Percentiles rank a stretch among this genome's conserved stretches.
Evolutionary conservation across 2,113 vertebrate species (phyloP).

Genomic region (Macroglossus sobrinus): DNA sequence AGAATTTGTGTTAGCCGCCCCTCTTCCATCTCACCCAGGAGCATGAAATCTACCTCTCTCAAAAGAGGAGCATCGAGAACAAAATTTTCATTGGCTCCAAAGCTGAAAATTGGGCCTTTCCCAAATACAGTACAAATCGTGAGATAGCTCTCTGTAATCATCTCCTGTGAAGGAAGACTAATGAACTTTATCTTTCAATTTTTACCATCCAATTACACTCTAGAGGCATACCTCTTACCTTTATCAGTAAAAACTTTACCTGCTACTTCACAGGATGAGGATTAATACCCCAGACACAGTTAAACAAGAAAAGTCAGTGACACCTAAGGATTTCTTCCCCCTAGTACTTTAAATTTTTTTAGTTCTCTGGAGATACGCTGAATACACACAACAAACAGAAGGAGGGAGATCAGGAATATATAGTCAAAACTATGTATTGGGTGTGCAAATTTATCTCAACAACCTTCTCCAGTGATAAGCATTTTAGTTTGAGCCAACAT

Average conservation of each 20-base stretch:
- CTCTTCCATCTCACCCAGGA: background rate
- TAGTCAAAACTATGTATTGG: background rate
- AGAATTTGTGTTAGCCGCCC: background rate
- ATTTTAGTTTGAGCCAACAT: background rate
- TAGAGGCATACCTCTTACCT: constrained; percentile 56
- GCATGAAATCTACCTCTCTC: background rate
- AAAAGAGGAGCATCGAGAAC: background rate
- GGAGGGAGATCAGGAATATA: background rate
- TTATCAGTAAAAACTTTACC: constrained; percentile 59
- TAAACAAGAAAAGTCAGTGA: background rate
- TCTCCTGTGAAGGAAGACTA: constrained; percentile 58
- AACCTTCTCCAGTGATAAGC: background rate
- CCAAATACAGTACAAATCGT: constrained; percentile 44
- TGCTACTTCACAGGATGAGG: constrained; percentile 27
- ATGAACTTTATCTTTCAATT: constrained; percentile 74
- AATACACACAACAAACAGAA: constrained; percentile 1
- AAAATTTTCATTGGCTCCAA: background rate
- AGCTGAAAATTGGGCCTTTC: constrained; percentile 50
- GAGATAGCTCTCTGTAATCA: constrained; percentile 52
- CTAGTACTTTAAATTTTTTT: background rate
- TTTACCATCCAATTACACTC: constrained; percentile 48
- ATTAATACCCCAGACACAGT: background rate
- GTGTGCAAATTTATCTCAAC: background rate
- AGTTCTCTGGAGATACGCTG: background rate
- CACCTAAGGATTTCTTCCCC: background rate